Evolutionary conservation across 2,113 vertebrate genomes (phyloP).

Genomic region (Plotosus lineatus): DNA sequence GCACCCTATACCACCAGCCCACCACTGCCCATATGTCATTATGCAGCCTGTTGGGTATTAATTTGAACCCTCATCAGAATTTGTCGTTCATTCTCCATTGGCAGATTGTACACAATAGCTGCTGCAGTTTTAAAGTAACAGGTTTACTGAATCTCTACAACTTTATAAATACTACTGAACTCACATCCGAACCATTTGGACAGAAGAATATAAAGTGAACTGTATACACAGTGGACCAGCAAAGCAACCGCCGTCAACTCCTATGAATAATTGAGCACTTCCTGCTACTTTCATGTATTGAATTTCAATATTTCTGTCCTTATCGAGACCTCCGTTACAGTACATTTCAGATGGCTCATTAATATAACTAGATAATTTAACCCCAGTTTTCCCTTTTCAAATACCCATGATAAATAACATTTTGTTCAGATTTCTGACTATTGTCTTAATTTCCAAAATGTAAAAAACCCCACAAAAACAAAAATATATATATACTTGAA

Average conservation of each 20-base stretch:
- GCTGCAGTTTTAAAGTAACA: background rate
- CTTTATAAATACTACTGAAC: background rate
- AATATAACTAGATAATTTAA: background rate
- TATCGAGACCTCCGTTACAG: background rate
- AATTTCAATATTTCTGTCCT: background rate
- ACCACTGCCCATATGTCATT: no score
- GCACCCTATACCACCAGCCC: no score
- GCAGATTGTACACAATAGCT: background rate
- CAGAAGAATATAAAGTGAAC: background rate
- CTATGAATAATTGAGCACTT: background rate
- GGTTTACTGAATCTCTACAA: background rate
- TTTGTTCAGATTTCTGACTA: background rate
- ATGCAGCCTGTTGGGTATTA: no score
- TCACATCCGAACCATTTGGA: background rate
- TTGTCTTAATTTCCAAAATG: constrained; percentile 7
- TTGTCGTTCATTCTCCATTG: background rate
- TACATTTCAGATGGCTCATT: background rate
- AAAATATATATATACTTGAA: constrained; percentile 37
- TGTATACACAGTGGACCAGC: background rate
- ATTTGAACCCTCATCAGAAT: background rate
- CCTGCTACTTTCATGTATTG: background rate
- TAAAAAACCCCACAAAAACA: constrained; percentile 36
- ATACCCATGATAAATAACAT: background rate
- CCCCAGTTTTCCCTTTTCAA: background rate
- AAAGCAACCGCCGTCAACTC: background rate